Base-by-base conservation (phyloP, 2,797 vertebrate genomes). In the Enteromius unitaeniatus region DNA sequence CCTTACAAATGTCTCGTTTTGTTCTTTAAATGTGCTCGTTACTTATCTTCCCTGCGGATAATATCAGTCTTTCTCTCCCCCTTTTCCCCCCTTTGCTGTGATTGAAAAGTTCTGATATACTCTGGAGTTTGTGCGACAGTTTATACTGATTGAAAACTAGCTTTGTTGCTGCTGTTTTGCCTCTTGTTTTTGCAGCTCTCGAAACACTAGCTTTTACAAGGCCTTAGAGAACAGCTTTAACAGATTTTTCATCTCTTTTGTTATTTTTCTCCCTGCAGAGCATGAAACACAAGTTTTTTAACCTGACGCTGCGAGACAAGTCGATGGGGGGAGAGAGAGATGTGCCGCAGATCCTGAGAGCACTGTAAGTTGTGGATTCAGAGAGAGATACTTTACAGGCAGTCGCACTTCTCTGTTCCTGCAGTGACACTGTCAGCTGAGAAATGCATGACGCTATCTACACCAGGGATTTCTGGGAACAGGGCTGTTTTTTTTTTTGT, bases 321-420 rank as follows among this genome's bases (percentile, higher is more conserved):
- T 42, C 62, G 28, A 82, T 78, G 45, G 86, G 69, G 64, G 87
- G 82, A 42, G 87, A 89, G 34, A 83, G 84, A 55, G 88, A 92
- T 0, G 75, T 87, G 1, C 64, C 80, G 0, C 60, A 86, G 82
- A 87, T 92, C 51, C 82, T 86, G 7, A 73, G 78, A 82, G 90
- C 81, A 0, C 1, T 92, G 93, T 92, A 21, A 91, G 89, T 58
- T 11, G n/a, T 86, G 45, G 73, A 23, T 81, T 77, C 40, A 19
- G 31, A 81, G 17, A 67, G 7, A 45, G 28, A 69, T 53, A 15
- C n/a, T 40, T 45, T 62, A 49, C 26, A 73, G 68, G 37, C 23
- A 31, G 37, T 70, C 67, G 9, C 79, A 68, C 31, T 70, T 40
- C 69, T 73, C 49, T 64, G 75, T 79, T 74, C 55, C 53, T 73